Evolutionary conservation across 1,140 invertebrate genomes (phyloP).

Genomic region (Formica exsecta): DNA sequence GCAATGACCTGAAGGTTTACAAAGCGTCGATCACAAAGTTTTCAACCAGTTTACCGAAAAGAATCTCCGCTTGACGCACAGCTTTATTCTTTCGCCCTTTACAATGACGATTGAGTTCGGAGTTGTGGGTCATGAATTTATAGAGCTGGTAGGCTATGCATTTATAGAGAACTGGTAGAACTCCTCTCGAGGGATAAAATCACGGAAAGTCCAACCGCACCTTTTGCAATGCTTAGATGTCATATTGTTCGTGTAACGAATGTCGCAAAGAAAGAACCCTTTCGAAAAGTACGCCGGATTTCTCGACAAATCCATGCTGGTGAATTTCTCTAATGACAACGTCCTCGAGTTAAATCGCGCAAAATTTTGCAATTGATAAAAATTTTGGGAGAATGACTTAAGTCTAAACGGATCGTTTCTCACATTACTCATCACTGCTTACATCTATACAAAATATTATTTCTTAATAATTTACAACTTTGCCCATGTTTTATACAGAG

Average conservation of each 20-base stretch:
- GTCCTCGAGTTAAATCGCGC: background rate
- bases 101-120: slow-evolving; percentile 8
- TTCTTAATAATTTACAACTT: background rate
- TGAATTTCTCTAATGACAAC: slow-evolving; percentile 7
- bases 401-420: background rate
- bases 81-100: background rate
- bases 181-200: slow-evolving; percentile 20
- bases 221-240: background rate
- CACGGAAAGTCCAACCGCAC: background rate
- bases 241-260: slow-evolving; percentile 8
- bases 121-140: slow-evolving; percentile 3
- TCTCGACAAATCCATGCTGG: background rate
- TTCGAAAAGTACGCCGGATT: background rate
- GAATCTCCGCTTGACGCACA: background rate
- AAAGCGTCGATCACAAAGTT: background rate
- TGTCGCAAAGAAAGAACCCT: background rate
- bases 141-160: background rate
- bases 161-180: slow-evolving; percentile 11
- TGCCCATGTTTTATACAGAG: background rate
- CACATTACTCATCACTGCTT: background rate
- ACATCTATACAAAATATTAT: slow-evolving; percentile 2
- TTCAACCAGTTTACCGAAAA: slow-evolving; percentile 15
- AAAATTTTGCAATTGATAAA: background rate
- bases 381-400: background rate
- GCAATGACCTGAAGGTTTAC: background rate